Evolutionary conservation across 2,113 vertebrate genomes (phyloP), one percentile per base, ranked within the genome.

Genomic region (Ammospiza caudacuta): DNA sequence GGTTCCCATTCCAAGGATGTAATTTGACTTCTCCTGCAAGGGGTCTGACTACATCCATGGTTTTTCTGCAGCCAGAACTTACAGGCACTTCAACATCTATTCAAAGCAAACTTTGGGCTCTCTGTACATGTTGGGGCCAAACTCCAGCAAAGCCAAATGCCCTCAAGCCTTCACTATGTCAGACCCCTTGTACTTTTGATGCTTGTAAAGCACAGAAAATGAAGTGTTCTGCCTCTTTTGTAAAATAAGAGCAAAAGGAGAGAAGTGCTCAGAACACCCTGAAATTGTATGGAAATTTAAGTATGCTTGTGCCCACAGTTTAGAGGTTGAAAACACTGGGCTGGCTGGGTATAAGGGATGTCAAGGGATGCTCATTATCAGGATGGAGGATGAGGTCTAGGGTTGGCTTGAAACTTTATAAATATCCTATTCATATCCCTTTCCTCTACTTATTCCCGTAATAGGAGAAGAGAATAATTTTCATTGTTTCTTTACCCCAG

Each of bases 21-120:
- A 78, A 93, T 72, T 75, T 89, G 44, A 78, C 91, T 93, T 96
- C 90, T 96, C 12, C 82, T 96, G 16, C 78, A 68, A 93, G 68
- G 29, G 20, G 7, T 86, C 81, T 90, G 77, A 92, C 70, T 67
- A 46, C n/a, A 37, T 70, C 44, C 68, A 33, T 64, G 64, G 1
- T 13, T 87, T 49, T 91, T 29, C 54, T 52, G 22, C 47, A 80
- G 68, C 39, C 85, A 92, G 83, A 91, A 70, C 19, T 84, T 67
- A 28, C 61, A 93, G 39, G 54, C 16, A 20, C 58, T 89, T 84
- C 69, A 78, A 5, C 35, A 92, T 91, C 72, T 83, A 64, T 41
- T 94, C 75, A 81, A 44, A 88, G 76, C 13, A 93, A 66, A 39
- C 76, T 33, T 21, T 35, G 27, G 59, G 44, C 17, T 93, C 57